These are phyloP conservation scores for Diloba caeruleocephala DNA, from an alignment of 2,888 invertebrate genomes.

Conservation along the genomic window DNA sequence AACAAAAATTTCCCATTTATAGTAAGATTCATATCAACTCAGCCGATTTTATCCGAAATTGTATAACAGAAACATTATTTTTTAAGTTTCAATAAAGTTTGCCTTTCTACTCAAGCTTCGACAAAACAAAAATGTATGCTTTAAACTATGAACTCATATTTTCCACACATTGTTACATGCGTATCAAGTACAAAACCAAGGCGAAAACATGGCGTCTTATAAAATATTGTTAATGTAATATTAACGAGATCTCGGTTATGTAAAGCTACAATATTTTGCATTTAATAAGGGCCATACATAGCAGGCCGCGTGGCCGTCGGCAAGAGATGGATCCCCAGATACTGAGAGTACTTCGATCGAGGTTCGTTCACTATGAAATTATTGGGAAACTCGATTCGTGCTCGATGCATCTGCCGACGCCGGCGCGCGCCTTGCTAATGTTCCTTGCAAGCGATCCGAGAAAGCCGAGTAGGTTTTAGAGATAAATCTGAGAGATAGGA, in stretches of 20 bases:
- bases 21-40: too few relatives aligned
- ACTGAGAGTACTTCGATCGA: constrained; percentile 74
- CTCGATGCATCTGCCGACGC: constrained; percentile 81
- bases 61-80: too few relatives aligned
- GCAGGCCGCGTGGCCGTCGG: constrained; percentile 79
- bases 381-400: constrained; percentile 86
- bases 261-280: constrained; percentile 85
- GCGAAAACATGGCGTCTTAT: constrained; percentile 68
- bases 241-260: constrained; percentile 84
- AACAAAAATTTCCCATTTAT: too few relatives aligned
- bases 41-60: too few relatives aligned
- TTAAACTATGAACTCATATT: constrained; percentile 28
- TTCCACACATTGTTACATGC: constrained; percentile 39
- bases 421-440: constrained; percentile 71
- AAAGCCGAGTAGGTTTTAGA: constrained; percentile 76
- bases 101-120: too few relatives aligned
- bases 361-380: constrained; percentile 83
- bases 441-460: constrained; percentile 77
- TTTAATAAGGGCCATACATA: constrained; percentile 83
- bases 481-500: constrained; percentile 81
- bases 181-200: constrained; percentile 49
- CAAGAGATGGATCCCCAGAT: constrained; percentile 79
- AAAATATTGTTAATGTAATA: constrained; percentile 82
- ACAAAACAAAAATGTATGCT: constrained; percentile 18
- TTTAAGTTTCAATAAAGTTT: too few relatives aligned